Evolutionary conservation across 2,888 invertebrate species (phyloP).

Genomic region (Agriopis marginaria): DNA sequence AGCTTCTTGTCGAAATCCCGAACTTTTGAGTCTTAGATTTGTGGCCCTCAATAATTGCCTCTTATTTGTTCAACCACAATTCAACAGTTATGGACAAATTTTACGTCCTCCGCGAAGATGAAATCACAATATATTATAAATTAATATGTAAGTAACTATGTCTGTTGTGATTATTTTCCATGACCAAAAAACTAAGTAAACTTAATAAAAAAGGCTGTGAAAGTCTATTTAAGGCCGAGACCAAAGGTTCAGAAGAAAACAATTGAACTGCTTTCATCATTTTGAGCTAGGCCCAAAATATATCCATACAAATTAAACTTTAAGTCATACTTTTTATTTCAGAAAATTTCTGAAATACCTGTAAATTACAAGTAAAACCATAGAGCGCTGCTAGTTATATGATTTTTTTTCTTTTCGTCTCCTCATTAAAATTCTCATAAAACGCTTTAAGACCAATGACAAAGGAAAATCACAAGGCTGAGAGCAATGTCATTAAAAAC

Average conservation of each 20-base stretch:
- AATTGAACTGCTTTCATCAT: too few species aligned
- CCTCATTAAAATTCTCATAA: constrained; percentile 81
- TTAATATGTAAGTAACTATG: not conserved
- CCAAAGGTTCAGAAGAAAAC: too few species aligned
- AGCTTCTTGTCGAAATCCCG: constrained; percentile 22
- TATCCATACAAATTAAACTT: not conserved
- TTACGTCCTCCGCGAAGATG: constrained; percentile 58
- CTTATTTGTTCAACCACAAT: constrained; percentile 46
- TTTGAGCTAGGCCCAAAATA: too few species aligned
- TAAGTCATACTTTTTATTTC: not conserved
- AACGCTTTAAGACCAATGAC: constrained; percentile 68
- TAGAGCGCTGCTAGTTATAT: constrained; percentile 39
- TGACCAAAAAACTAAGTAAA: too few species aligned
- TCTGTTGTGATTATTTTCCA: not conserved
- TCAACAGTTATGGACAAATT: constrained; percentile 55
- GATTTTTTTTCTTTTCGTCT: constrained; percentile 66
- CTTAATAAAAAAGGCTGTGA: too few species aligned
- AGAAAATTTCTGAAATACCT: not conserved
- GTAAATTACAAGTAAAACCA: not conserved
- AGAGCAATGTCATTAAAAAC: constrained; percentile 74
- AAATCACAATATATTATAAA: constrained; percentile 46
- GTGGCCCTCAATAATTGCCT: constrained; percentile 27
- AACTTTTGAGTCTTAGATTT: constrained; percentile 25
- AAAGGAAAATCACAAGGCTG: constrained; percentile 65
- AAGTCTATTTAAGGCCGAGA: too few species aligned